Conservation (phyloP, 2,888 invertebrate species). For the Acheta domesticus region DNA sequence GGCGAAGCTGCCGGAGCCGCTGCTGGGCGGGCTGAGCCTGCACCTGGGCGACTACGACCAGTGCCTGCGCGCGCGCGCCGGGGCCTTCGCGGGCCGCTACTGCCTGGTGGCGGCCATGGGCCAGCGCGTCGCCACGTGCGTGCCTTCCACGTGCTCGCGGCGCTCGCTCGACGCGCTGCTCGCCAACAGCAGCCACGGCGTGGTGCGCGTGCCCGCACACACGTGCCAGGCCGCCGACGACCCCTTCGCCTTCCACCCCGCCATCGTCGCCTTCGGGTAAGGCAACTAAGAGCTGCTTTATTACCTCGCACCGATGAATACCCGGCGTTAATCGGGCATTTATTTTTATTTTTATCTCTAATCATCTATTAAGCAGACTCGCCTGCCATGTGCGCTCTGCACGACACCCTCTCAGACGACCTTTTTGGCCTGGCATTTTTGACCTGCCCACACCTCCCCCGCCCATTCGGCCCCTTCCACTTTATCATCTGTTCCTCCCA, state of each 20-base stretch:
- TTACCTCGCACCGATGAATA: too few species aligned
- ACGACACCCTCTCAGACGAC: too few species aligned
- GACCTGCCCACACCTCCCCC: too few species aligned
- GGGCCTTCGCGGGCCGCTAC: background rate
- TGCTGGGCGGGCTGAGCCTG: background rate
- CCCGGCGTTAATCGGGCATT: too few species aligned
- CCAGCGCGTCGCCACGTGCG: background rate
- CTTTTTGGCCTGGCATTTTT: too few species aligned
- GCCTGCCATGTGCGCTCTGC: too few species aligned
- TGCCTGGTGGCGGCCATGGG: background rate
- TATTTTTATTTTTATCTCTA: too few species aligned
- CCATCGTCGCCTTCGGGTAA: background rate
- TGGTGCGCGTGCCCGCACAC: background rate
- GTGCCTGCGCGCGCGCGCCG: background rate
- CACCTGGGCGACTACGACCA: background rate
- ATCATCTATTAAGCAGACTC: too few species aligned
- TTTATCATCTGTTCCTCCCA: too few species aligned
- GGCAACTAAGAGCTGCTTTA: too few species aligned
- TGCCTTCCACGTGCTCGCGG: background rate
- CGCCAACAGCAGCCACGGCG: background rate
- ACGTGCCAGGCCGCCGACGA: background rate
- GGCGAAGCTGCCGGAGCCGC: background rate
- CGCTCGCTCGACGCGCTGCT: background rate
- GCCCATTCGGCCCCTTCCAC: too few species aligned
- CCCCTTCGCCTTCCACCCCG: background rate